A percentile compares a stretch with the other conserved stretches of the same genome.
Evolutionary conservation across 2,113 vertebrate genomes (phyloP).

Genomic region (Gavialis gangeticus): DNA sequence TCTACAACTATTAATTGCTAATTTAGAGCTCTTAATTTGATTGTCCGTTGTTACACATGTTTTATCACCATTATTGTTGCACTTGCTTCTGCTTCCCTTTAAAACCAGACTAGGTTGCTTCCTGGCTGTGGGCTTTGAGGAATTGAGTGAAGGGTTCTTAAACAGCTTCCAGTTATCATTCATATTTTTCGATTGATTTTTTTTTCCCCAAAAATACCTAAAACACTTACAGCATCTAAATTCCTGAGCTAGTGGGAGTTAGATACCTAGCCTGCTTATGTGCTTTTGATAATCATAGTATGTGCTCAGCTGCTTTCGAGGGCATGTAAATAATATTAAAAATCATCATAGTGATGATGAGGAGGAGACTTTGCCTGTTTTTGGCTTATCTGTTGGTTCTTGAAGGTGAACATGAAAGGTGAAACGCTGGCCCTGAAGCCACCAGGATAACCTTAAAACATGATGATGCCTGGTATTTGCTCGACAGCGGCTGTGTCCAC

Average conservation of each 20-base stretch:
- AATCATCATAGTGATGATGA: background rate
- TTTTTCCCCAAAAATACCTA: too few species aligned
- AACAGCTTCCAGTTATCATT: background rate
- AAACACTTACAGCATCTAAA: too few species aligned
- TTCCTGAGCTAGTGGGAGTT: background rate
- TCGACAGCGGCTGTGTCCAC: too few species aligned
- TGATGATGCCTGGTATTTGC: too few species aligned
- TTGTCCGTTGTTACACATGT: too few species aligned
- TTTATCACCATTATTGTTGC: too few species aligned
- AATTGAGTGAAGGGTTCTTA: background rate
- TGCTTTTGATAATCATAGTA: background rate
- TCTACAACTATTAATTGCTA: background rate
- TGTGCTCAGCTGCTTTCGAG: background rate
- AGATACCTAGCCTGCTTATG: background rate
- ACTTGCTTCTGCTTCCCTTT: background rate
- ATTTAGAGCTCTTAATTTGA: too few species aligned
- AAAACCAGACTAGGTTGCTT: background rate
- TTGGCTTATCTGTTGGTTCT: too few species aligned
- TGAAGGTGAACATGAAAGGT: background rate
- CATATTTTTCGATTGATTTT: too few species aligned
- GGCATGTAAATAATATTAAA: background rate
- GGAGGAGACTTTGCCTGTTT: background rate
- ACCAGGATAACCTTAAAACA: too few species aligned
- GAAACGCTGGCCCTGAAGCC: background rate
- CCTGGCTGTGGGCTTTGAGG: background rate